These are phyloP conservation scores for Halcyon malimbica DNA, from an alignment of 2,113 vertebrate species.

Conservation along the genomic window DNA sequence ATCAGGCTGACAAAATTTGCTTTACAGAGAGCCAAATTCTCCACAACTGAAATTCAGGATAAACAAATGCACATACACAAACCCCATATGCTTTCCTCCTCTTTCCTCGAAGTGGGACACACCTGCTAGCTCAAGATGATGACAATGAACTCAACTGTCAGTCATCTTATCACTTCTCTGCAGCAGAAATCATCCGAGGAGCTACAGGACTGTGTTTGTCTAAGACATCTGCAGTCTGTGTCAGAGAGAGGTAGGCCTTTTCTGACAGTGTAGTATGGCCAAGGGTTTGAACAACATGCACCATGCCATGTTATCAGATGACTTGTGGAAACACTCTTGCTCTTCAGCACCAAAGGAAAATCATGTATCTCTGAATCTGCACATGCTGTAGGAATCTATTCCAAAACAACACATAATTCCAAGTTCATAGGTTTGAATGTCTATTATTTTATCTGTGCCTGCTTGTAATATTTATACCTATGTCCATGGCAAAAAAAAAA, in stretches of 20 bases:
- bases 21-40: not conserved
- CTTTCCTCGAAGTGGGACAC: not conserved
- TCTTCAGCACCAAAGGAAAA: not conserved
- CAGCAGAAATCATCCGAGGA: not conserved
- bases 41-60: not conserved
- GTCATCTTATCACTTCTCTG: not conserved
- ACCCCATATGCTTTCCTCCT: not conserved
- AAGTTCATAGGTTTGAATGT: not conserved
- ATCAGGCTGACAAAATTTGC: not conserved
- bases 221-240: not conserved
- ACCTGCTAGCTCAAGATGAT: not conserved
- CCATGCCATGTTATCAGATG: not conserved
- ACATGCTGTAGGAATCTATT: not conserved
- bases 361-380: not conserved
- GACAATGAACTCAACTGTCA: not conserved
- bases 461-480: not conserved
- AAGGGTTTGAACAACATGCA: not conserved
- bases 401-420: not conserved
- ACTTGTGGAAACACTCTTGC: not conserved
- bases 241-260: not conserved
- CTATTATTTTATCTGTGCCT: slow-evolving; percentile 1
- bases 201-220: not conserved
- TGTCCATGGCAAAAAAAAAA: not conserved
- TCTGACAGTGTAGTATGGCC: not conserved
- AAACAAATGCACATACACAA: not conserved